Evolutionary conservation across 37 sponge, comb jelly and placozoan genomes (phyloP), one percentile per base, ranked within the genome.

Genomic region (Beroe ovata): DNA sequence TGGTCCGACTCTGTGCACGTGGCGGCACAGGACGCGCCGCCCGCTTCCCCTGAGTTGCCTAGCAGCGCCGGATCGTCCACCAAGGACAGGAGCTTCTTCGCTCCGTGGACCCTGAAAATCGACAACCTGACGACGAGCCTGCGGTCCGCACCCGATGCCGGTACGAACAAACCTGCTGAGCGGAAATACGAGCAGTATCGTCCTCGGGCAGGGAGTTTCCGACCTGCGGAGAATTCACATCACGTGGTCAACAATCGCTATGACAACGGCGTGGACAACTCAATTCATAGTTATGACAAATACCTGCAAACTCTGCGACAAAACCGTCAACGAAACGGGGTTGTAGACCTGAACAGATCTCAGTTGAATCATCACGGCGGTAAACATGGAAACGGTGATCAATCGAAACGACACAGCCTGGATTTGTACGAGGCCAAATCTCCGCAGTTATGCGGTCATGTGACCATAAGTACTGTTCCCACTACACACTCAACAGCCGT

Each of bases 141-240:
- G 28, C 30, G 32, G 8, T 11, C 32, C 2, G 25, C 69, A 34
- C 69, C 32, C 30, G 32, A 30, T 30, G 36, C 25, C 18, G 69
- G 14, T 32, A 30, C 14, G 18, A 66, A 29, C 18, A 62, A 62
- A 23, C 21, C 21, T 28, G 32, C 19, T 26, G 36, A 66, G 2
- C 63, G 63, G 23, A 28, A 21, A 21, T 32, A 26, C 69, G 36
- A 66, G 14, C 69, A 66, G 30, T 66, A 29, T 37, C 25, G 69
- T 1, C 69, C 69, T 3, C 69, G 69, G 25, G 69, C 69, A 11
- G 69, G 69, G 16, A 66, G 69, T 66, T 66, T 33, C 69, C 33
- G 36, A 14, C 69, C 33, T 1, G 35, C 33, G 36, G 69, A 66
- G 14, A 16, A 6, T 6, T n/a, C n/a, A n/a, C 35, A 33, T 8